Conservation (phyloP, 1,140 invertebrate genomes). For the Arctopsyche grandis region DNA sequence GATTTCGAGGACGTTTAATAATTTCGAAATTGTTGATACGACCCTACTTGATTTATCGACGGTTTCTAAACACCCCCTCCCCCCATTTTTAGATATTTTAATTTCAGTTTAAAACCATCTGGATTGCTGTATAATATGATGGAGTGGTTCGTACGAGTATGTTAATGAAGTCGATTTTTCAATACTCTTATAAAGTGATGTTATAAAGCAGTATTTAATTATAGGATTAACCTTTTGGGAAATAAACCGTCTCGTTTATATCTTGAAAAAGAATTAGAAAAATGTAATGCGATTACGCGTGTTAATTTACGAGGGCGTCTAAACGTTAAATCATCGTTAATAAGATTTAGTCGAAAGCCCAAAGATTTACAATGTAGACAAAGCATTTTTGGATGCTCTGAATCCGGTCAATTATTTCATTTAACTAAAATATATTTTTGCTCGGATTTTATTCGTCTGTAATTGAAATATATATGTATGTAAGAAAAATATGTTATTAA, state of each 20-base stretch:
- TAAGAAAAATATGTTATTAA: no score
- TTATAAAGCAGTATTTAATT: no score
- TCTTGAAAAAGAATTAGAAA: neutral
- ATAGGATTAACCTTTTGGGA: neutral
- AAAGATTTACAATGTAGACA: neutral
- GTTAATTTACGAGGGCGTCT: neutral
- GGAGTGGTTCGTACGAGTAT: no score
- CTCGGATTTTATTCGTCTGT: no score
- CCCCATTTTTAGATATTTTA: neutral
- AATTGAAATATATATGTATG: no score
- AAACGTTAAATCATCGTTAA: conserved; percentile 4
- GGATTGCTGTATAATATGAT: no score
- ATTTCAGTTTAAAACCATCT: no score
- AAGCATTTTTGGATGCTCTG: neutral
- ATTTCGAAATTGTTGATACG: conserved; percentile 5
- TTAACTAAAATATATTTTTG: no score
- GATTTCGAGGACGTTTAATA: neutral
- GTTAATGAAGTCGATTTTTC: no score
- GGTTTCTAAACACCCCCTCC: neutral
- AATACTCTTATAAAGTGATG: no score
- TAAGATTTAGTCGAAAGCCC: neutral
- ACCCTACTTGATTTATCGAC: no score
- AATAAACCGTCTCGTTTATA: neutral
- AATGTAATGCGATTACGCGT: neutral
- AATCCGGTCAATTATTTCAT: no score